Base-by-base conservation (phyloP, 1,140 invertebrate species). In the Hypsibius dujardini region DNA sequence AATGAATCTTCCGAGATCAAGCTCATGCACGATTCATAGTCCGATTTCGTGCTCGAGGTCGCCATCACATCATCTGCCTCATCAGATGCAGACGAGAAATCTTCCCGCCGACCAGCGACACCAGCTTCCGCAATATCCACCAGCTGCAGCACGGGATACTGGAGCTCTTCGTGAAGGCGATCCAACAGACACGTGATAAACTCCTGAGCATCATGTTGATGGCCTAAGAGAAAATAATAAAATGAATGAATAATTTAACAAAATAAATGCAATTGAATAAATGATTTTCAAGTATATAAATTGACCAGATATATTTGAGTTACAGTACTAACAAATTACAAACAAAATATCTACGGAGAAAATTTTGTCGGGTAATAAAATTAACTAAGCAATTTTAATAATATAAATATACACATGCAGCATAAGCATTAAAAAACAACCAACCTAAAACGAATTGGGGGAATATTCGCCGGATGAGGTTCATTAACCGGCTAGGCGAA, bases 141-240 rank as follows among this genome's bases (percentile, higher is more conserved):
- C 62, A 67, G 42, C 62, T 67, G 62, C 12, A 67, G 42, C 62
- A 67, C 62, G 12, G 62, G 62, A 67, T 67, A 67, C 62, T 67
- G 12, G 3, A 67, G 42, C 45, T 67, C 62, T 42, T 67, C 62
- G 42, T 67, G 62, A 15, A 67, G 12, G 7, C 62, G 12, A 42
- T 67, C 62, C 62, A 67, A 42, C 45, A 67, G 45, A 67, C 62
- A 67, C 62, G 62, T 15, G 42, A 67, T 67, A 45, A 67, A 67
- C 42, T 67, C 62, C 42, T 67, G 62, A 3, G 62, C 62, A 42
- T 67, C 62, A 42, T 67, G 62, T 45, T 67, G 62, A 15, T 45
- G 12, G 12, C 62, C 62, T 3, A 67, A 7, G 62, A 42, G 28
- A 28, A 28, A 28, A 28, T 28, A 28, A 28, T 28, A 28, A 28